Conservation (phyloP, 2,888 invertebrate genomes). For the Melanchra persicariae region DNA sequence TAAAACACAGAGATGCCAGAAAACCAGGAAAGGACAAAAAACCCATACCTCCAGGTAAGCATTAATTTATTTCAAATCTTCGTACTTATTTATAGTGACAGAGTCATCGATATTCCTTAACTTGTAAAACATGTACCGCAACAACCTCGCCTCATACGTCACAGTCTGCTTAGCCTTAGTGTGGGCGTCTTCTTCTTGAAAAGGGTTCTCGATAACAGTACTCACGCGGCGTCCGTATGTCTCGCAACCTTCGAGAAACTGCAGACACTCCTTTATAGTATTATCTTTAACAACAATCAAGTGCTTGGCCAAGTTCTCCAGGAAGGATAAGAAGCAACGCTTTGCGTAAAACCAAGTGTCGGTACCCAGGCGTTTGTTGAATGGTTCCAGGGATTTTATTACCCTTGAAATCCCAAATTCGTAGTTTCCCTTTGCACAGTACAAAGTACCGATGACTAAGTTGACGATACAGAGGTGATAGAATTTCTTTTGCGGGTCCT, state of each 20-base stretch:
- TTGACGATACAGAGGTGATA: constrained; percentile 99
- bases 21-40: constrained; percentile 86
- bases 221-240: constrained; percentile 95
- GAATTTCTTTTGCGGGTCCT: constrained; percentile 97
- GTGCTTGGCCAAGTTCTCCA: constrained; percentile 97
- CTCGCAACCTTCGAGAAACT: constrained; percentile 97
- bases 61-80: constrained; percentile 88
- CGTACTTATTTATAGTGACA: constrained; percentile 89
- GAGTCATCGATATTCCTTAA: constrained; percentile 90
- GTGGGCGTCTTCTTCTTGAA: constrained; percentile 93
- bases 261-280: constrained; percentile 96
- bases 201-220: constrained; percentile 95
- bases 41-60: constrained; percentile 84
- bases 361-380: constrained; percentile 98
- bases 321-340: constrained; percentile 97
- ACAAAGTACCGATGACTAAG: constrained; percentile 99
- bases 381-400: constrained; percentile 98
- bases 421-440: constrained; percentile 99
- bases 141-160: constrained; percentile 96
- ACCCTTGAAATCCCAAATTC: constrained; percentile 99
- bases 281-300: constrained; percentile 96
- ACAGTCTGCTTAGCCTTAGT: constrained; percentile 96
- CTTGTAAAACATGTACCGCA: constrained; percentile 95
- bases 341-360: constrained; percentile 99
- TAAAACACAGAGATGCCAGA: constrained; percentile 91